These are phyloP conservation scores for Enteromius viviparus DNA, from an alignment of 2,797 vertebrate species.

Conservation along the genomic window DNA sequence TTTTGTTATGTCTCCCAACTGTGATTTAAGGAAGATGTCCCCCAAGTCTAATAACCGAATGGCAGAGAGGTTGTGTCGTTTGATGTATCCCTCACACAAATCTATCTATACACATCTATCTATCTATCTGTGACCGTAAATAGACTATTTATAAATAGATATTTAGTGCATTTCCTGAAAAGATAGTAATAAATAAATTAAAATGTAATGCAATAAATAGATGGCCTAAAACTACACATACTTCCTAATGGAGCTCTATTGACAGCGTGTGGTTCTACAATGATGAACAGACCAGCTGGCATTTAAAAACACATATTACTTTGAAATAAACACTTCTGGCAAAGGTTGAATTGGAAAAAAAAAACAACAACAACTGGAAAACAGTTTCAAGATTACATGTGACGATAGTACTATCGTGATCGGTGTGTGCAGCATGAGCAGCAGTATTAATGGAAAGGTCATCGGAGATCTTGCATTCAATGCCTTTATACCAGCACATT, in stretches of 20 bases:
- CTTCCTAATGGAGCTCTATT: neutral
- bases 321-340: neutral
- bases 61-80: neutral
- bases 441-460: slow-evolving; percentile 53
- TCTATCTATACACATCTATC: no score
- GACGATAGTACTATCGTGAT: slow-evolving; percentile 36
- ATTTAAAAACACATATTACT: slow-evolving; percentile 32
- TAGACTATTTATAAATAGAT: no score
- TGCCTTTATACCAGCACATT: slow-evolving; percentile 19
- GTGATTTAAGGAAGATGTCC: slow-evolving; percentile 7
- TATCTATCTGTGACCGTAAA: no score
- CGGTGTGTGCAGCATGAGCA: slow-evolving; percentile 24
- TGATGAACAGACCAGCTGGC: slow-evolving; percentile 6
- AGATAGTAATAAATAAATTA: no score
- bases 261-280: neutral
- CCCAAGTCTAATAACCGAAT: slow-evolving; percentile 24
- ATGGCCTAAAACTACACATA: neutral
- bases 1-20: neutral
- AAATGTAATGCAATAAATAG: neutral
- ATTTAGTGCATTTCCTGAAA: no score
- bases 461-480: slow-evolving; percentile 34
- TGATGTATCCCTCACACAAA: neutral
- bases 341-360: slow-evolving; percentile 48
- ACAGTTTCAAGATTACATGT: slow-evolving; percentile 35
- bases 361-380: neutral